Base-by-base conservation (phyloP, 2,113 vertebrate genomes). In the Cnemophilus loriae region DNA sequence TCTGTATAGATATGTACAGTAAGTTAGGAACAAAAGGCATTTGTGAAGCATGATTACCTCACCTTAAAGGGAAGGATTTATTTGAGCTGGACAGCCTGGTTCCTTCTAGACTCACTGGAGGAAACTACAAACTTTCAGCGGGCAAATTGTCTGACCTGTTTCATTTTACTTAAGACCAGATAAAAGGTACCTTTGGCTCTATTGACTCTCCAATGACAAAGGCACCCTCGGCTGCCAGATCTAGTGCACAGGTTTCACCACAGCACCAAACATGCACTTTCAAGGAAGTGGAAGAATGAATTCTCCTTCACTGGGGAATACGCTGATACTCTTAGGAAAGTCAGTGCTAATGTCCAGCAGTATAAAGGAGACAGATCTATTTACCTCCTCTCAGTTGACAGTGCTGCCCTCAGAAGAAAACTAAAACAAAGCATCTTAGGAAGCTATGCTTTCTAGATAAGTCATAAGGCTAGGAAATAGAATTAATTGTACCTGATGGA, bases 21-120 rank as follows among this genome's bases (percentile, higher is more conserved):
- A 5, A 67, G 6, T 68, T 49, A 92, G 16, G 35, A 89, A 56
- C 6, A 50, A 71, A n/a, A 19, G 24, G 33, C 33, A 84, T 61
- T 89, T 8, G 2, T 56, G 23, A 83, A 77, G 16, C 3, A 35
- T 0, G 0, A 52, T 65, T 28, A 79, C 22, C 21, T 6, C 6
- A 41, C 4, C 11, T 57, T 11, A 8, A 85, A 85, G 11, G 10
- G 9, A 87, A 75, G 10, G 30, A 47, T 60, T 91, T 79, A 17
- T n/a, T n/a, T 73, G 27, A 41, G 24, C 26, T 53, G 18, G 17
- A 32, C 20, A 75, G 1, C 2, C 13, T 24, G 7, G 11, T 8
- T 57, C 9, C 35, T n/a, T 64, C 60, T 52, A 69, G 23, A 53
- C 28, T 42, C 33, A 73, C 0, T 11, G 16, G 5, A 52, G 2